Conservation (phyloP, 1,140 invertebrate species). For the Zaprionus capensis region DNA sequence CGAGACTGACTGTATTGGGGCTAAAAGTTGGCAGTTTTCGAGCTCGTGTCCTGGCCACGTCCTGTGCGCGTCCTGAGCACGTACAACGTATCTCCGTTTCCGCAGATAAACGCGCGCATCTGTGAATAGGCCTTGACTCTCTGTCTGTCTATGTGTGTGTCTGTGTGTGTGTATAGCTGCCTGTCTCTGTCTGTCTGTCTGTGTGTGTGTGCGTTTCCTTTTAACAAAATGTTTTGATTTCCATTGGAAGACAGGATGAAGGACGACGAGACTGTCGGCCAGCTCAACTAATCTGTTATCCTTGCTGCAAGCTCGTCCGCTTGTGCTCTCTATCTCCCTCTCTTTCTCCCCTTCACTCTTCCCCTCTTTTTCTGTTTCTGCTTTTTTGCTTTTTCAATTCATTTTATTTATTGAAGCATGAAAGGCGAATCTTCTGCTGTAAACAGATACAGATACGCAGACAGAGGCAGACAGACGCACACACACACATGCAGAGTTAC, state of each 20-base stretch:
- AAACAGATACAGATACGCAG: constrained; percentile 50
- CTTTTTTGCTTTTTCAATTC: constrained; percentile 79
- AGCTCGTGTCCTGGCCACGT: constrained; percentile 60
- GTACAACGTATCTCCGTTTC: constrained; percentile 76
- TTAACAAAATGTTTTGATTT: constrained; percentile 81
- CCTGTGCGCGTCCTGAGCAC: constrained; percentile 57
- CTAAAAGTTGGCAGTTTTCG: constrained; percentile 64
- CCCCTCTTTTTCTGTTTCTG: constrained; percentile 39
- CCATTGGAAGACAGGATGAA: constrained; percentile 62
- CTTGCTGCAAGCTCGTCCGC: constrained; percentile 31
- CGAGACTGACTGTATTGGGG: constrained; percentile 38
- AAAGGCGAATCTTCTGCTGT: constrained; percentile 63
- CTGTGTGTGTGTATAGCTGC: constrained; percentile 21
- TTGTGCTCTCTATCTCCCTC: constrained; percentile 3
- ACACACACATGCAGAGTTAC: constrained; percentile 24
- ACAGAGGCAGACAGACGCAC: constrained; percentile 3
- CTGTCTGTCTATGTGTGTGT: constrained; percentile 11
- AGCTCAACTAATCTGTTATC: constrained; percentile 80
- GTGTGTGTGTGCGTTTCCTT: constrained; percentile 59
- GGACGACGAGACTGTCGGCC: constrained; percentile 49
- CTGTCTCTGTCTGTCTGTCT: constrained; percentile 5
- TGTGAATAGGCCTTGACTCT: constrained; percentile 68
- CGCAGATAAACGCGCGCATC: constrained; percentile 77
- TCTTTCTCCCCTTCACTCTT: not conserved
- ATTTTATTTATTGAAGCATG: constrained; percentile 83